Evolutionary conservation across 2,113 vertebrate species (phyloP).

Genomic region (Muntiacus reevesi): DNA sequence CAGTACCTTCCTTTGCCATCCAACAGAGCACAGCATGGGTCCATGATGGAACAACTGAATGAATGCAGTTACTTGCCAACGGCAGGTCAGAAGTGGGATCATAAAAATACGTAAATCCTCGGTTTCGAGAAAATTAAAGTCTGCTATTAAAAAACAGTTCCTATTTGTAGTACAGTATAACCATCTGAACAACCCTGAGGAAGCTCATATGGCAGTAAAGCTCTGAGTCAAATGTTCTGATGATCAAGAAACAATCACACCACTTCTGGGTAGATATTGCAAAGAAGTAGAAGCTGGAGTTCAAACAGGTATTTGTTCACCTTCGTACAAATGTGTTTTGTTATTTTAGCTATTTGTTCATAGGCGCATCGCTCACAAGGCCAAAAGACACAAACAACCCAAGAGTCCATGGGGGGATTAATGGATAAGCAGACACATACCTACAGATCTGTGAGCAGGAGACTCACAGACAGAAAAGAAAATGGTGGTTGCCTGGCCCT

Average conservation of each 20-base stretch:
- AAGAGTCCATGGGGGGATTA: not conserved
- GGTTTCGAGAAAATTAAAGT: not conserved
- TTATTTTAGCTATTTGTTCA: not conserved
- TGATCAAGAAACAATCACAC: not conserved
- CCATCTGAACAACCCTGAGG: not conserved
- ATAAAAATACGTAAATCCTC: not conserved
- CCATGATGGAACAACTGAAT: not conserved
- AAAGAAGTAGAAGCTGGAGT: not conserved
- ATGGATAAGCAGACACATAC: not conserved
- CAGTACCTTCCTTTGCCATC: not conserved
- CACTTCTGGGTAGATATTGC: not conserved
- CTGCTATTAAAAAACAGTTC: not conserved
- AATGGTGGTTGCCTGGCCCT: fast-evolving
- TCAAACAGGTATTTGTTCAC: not conserved
- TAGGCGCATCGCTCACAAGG: not conserved
- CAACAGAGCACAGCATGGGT: not conserved
- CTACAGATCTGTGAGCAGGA: not conserved
- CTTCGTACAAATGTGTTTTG: not conserved
- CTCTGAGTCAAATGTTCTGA: not conserved
- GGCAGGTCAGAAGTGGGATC: not conserved
- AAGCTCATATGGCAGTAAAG: not conserved
- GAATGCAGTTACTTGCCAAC: not conserved
- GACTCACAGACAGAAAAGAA: not conserved
- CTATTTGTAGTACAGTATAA: not conserved
- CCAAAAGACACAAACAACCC: not conserved